Evolutionary conservation across 2,113 vertebrate genomes (phyloP).

Genomic region (Plectropomus leopardus): DNA sequence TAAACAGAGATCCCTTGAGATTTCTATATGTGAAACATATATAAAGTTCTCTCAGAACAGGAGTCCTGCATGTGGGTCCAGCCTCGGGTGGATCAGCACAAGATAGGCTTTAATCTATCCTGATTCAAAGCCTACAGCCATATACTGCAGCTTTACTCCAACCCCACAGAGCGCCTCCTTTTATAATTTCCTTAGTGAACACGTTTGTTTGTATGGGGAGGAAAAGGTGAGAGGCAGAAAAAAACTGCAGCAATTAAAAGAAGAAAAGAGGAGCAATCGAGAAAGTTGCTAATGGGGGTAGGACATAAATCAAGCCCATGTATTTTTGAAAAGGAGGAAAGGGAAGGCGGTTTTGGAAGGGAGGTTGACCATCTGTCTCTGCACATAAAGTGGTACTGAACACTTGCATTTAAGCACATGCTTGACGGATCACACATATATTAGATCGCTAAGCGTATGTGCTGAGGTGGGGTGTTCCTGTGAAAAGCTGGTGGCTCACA

Average conservation of each 20-base stretch:
- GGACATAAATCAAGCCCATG: conserved; percentile 47
- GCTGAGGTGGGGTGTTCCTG: conserved; percentile 67
- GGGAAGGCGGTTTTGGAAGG: conserved; percentile 7
- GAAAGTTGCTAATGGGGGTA: conserved; percentile 29
- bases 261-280: conserved; percentile 16
- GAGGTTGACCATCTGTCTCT: conserved; percentile 57
- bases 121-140: conserved; percentile 38
- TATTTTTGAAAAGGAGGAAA: conserved; percentile 16
- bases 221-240: conserved; percentile 35
- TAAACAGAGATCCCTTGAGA: conserved; percentile 39
- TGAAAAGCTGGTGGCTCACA: conserved; percentile 52
- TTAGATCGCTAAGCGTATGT: conserved; percentile 53
- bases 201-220: conserved; percentile 35
- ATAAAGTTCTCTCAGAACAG: conserved; percentile 24
- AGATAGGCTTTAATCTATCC: conserved; percentile 27
- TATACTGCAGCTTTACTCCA: conserved; percentile 8
- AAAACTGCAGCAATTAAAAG: conserved; percentile 38
- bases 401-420: conserved; percentile 57
- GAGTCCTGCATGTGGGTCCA: conserved; percentile 20
- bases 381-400: conserved; percentile 40
- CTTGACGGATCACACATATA: conserved; percentile 49
- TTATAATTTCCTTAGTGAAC: conserved; percentile 27
- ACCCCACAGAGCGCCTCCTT: conserved; percentile 6
- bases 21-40: conserved; percentile 42
- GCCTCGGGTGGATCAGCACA: conserved; percentile 47